Evolutionary conservation across 2,888 invertebrate genomes (phyloP), one percentile per base, ranked within the genome.

Genomic region (Biston stratarius): DNA sequence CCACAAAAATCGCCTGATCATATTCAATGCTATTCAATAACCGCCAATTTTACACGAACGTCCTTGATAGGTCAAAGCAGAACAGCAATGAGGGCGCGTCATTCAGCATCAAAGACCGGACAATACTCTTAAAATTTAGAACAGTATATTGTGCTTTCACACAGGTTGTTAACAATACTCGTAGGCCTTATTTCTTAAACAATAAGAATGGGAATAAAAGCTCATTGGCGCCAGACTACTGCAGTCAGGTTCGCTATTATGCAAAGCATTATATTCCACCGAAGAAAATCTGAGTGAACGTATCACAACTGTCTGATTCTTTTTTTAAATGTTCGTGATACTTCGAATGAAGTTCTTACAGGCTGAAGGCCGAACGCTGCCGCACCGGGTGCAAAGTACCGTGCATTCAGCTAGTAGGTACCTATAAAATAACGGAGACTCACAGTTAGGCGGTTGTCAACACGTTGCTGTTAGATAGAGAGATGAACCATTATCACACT

Each of bases 41-140:
- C 69, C 70, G 72, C 77, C 72, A 71, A 74, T 74, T 79, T 76
- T 72, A 77, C 75, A 74, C 65, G 77, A 74, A 73, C 77, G 77
- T 77, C 79, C 78, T 77, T 59, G 58, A 64, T 61, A 70, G 62
- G 51, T 55, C 45, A 64, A 63, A 56, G 59, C 58, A 69, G 48
- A 61, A 61, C 40, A 82, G 82, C 83, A 89, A 88, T 88, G 86
- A 86, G 88, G 86, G 82, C 90, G 87, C 87, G 86, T 87, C 87
- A 89, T 85, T 85, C 84, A 84, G 88, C 84, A 86, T 81, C 77
- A 80, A 77, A 82, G 83, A 80, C 78, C 83, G 83, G 81, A 79
- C 78, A 74, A 71, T 76, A 70, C 75, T 64, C 60, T 71, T 72
- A 74, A 65, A 75, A 71, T 36, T 58, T 68, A 38, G 38, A 38